phyloP scores from a whole-genome alignment of 2,797 vertebrate genomes.

The Hoplostethus mediterraneus region DNA sequence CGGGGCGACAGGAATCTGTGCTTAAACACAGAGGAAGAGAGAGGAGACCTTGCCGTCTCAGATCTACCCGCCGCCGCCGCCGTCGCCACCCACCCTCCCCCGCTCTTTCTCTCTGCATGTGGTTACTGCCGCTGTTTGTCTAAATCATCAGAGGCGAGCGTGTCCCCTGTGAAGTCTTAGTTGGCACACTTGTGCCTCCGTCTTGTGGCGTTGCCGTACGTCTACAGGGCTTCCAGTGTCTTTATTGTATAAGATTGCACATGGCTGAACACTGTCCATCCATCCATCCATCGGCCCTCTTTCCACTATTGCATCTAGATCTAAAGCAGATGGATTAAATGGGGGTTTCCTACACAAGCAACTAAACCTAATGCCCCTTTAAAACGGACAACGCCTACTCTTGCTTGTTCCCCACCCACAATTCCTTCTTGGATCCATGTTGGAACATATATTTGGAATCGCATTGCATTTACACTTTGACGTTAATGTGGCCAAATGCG shows the following conservation, averaged over 20 bases:
- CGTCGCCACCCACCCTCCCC: background rate
- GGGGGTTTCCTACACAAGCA: no score
- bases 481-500: no score
- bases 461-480: no score
- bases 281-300: background rate
- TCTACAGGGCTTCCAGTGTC: constrained; percentile 48
- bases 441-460: no score
- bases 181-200: constrained; percentile 40
- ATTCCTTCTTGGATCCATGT: no score
- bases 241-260: constrained; percentile 31
- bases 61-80: constrained; percentile 5
- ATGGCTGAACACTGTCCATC: background rate
- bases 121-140: constrained; percentile 64
- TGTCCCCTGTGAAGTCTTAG: constrained; percentile 69
- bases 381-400: no score
- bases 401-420: no score
- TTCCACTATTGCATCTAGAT: no score
- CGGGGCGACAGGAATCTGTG: constrained; percentile 71
- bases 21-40: constrained; percentile 66
- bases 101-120: constrained; percentile 12
- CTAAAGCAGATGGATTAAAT: no score
- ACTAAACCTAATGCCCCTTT: no score
- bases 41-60: constrained; percentile 45
- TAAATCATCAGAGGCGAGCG: constrained; percentile 65
- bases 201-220: constrained; percentile 40